These are phyloP conservation scores for Saxidomus purpurata DNA, from an alignment of 1,140 invertebrate species.

Conservation along the genomic window DNA sequence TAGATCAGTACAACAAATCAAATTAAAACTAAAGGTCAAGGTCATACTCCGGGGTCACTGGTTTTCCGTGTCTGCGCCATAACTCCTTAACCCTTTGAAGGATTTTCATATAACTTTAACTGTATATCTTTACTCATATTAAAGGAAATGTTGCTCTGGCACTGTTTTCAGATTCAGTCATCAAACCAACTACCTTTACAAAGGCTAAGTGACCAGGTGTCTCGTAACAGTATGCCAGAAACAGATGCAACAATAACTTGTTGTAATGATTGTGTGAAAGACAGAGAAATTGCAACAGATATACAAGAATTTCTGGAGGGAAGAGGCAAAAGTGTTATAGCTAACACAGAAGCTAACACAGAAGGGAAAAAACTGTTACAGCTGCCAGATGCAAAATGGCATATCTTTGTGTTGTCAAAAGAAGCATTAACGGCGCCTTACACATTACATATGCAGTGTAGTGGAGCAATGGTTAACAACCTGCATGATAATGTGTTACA, in stretches of 20 bases:
- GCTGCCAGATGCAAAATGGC: not conserved
- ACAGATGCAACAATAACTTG: not conserved
- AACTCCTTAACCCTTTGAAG: too few species aligned
- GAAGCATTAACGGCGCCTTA: not conserved
- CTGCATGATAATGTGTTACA: not conserved
- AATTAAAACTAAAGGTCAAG: too few species aligned
- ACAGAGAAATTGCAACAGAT: not conserved
- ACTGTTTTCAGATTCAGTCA: not conserved
- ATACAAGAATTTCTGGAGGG: not conserved
- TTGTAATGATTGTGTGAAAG: not conserved
- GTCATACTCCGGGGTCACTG: too few species aligned
- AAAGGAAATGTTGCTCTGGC: not conserved
- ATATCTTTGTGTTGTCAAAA: slow-evolving; percentile 40
- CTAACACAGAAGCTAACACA: too few species aligned
- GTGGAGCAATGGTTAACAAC: not conserved
- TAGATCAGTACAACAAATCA: too few species aligned
- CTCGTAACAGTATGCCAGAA: not conserved
- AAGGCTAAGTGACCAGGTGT: too few species aligned
- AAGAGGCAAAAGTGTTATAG: not conserved
- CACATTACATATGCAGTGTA: not conserved
- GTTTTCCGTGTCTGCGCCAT: too few species aligned
- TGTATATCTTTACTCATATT: too few species aligned
- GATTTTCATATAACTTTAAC: too few species aligned
- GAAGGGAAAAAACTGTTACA: not conserved
- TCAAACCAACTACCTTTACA: too few species aligned